Evolutionary conservation across 2,113 vertebrate species (phyloP).

Genomic region (Mola mola): DNA sequence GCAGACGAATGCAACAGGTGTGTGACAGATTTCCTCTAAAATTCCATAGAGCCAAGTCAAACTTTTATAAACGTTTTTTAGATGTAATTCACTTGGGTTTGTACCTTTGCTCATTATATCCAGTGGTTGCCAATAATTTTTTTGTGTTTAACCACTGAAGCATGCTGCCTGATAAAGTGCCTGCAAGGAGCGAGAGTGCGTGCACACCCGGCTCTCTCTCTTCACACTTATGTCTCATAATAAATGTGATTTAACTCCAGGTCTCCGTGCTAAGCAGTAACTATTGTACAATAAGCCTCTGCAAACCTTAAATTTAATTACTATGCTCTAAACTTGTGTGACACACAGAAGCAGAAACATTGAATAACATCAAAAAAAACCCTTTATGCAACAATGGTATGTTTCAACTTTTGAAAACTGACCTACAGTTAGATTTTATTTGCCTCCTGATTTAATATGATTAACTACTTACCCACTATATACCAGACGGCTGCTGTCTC

Average conservation of each 20-base stretch:
- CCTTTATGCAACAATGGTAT: not conserved
- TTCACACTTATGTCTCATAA: constrained; percentile 37
- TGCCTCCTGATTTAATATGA: not conserved
- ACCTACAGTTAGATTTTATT: not conserved
- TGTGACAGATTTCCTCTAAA: constrained; percentile 41
- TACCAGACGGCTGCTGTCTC: not conserved
- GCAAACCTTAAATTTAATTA: not conserved
- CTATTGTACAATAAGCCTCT: not conserved
- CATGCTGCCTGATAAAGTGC: constrained; percentile 1
- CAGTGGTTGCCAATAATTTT: too few relatives aligned
- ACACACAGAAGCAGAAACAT: not conserved
- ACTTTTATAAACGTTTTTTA: too few relatives aligned
- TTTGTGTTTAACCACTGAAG: constrained; percentile 7
- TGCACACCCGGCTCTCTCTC: constrained; percentile 18
- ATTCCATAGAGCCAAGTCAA: too few relatives aligned
- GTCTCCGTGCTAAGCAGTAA: not conserved
- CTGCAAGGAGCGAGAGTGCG: constrained; percentile 10
- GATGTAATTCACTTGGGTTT: too few relatives aligned
- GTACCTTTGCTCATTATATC: too few relatives aligned
- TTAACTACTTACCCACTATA: not conserved
- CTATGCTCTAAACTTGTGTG: not conserved
- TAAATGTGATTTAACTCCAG: constrained; percentile 7
- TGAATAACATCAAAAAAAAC: not conserved
- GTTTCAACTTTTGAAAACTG: not conserved
- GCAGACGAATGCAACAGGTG: constrained; percentile 33